Percentiles rank a stretch among this genome's conserved stretches.
Evolutionary conservation across 92 coral and sea anemone genomes (phyloP).

Genomic region (Epizoanthus illoricatus): DNA sequence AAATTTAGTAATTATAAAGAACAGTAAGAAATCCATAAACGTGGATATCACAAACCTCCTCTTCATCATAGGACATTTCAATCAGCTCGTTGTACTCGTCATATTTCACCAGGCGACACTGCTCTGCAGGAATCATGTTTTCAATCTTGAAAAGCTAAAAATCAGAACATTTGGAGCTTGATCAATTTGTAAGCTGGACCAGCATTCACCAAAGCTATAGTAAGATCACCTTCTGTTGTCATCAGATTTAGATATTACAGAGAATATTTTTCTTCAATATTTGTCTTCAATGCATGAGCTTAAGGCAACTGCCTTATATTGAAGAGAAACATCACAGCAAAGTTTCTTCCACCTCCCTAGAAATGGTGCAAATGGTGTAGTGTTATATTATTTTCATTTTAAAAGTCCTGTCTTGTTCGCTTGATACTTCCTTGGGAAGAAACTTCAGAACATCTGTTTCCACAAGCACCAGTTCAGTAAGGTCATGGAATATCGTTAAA

Average conservation of each 20-base stretch:
- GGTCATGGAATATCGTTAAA: neutral
- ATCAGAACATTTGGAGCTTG: neutral
- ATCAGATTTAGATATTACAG: too few relatives aligned
- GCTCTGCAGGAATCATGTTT: constrained; percentile 56
- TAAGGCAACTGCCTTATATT: too few relatives aligned
- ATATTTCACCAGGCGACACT: constrained; percentile 91
- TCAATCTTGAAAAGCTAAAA: constrained; percentile 77
- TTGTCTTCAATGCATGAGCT: too few relatives aligned
- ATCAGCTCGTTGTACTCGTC: constrained; percentile 90
- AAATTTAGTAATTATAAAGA: neutral
- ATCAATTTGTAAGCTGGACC: neutral
- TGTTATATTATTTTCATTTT: too few relatives aligned
- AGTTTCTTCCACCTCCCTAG: neutral
- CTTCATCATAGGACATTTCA: constrained; percentile 89
- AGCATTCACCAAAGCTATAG: neutral
- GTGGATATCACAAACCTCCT: constrained; percentile 64
- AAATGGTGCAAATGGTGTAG: too few relatives aligned
- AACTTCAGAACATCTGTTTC: neutral
- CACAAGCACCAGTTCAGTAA: neutral
- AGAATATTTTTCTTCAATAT: too few relatives aligned
- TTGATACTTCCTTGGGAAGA: neutral
- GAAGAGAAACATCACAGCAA: too few relatives aligned
- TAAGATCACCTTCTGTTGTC: too few relatives aligned
- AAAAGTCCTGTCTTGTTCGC: too few relatives aligned
- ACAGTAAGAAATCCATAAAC: neutral